Conservation (phyloP, 2,888 invertebrate genomes). For the Dendrolimus houi region DNA sequence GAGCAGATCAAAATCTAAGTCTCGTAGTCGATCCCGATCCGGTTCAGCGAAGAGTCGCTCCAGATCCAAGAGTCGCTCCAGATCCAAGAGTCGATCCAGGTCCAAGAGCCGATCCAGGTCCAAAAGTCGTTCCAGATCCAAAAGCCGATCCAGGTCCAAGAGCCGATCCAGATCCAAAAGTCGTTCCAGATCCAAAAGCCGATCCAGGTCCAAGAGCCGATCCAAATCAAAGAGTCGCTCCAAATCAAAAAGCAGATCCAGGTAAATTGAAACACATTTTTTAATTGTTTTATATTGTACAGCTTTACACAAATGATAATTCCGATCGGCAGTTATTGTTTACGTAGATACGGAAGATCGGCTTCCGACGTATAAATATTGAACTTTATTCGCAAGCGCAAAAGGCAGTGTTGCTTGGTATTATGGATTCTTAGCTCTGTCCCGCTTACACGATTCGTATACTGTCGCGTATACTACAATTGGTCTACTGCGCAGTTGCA, state of each 20-base stretch:
- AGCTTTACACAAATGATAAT: too few species aligned
- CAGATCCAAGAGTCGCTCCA: slow-evolving; percentile 42
- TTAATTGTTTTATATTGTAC: too few species aligned
- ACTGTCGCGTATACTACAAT: too few species aligned
- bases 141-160: slow-evolving; percentile 44
- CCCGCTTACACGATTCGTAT: too few species aligned
- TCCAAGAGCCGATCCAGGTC: slow-evolving; percentile 37
- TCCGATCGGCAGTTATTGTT: too few species aligned
- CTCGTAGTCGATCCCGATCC: slow-evolving; percentile 45
- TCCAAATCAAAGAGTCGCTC: slow-evolving; percentile 32
- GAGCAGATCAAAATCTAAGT: slow-evolving; percentile 58
- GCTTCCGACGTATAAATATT: too few species aligned
- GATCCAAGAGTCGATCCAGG: slow-evolving; percentile 25
- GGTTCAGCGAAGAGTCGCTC: slow-evolving; percentile 43
- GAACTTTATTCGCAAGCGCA: too few species aligned
- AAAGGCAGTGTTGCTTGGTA: too few species aligned
- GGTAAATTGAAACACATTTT: background rate
- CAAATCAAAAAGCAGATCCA: slow-evolving; percentile 16
- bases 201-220: slow-evolving; percentile 33
- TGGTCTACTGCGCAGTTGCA: too few species aligned
- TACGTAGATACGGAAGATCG: too few species aligned
- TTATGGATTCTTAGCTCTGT: too few species aligned
- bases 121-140: slow-evolving; percentile 25
- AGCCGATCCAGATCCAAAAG: slow-evolving; percentile 38
- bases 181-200: slow-evolving; percentile 27